Conservation (phyloP, 2,797 vertebrate species). For the Mormyrops boulengeri region DNA sequence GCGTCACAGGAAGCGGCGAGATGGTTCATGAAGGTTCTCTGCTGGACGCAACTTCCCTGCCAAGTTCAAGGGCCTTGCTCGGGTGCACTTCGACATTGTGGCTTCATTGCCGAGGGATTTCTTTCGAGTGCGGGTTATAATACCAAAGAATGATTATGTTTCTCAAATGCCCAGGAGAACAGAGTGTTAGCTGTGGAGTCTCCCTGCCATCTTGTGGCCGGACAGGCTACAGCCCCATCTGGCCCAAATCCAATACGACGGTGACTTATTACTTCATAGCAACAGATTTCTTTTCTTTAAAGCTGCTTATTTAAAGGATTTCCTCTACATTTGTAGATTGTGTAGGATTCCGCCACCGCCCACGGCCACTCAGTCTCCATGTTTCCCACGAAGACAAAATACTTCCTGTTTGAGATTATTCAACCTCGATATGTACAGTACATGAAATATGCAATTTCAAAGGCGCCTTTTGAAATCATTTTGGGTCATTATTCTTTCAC, state of each 20-base stretch:
- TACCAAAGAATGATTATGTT: background rate
- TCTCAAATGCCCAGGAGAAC: background rate
- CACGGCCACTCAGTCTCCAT: background rate
- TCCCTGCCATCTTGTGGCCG: background rate
- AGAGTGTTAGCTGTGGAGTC: background rate
- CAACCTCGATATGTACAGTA: background rate
- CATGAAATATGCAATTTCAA: background rate
- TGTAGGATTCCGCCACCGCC: background rate
- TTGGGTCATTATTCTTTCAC: background rate
- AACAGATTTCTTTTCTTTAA: background rate
- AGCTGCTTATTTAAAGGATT: slow-evolving; percentile 2
- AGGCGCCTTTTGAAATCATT: slow-evolving; percentile 1
- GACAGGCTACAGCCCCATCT: background rate
- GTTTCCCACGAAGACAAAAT: background rate
- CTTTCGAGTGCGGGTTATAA: background rate
- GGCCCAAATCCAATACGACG: background rate
- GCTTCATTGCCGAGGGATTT: background rate
- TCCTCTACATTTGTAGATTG: background rate
- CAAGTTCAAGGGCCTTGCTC: background rate
- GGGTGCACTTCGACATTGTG: background rate
- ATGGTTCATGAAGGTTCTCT: background rate
- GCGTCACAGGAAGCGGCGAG: background rate
- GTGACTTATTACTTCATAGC: background rate
- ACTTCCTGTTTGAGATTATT: background rate
- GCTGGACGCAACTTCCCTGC: background rate